A percentile compares a stretch with the other conserved stretches of the same genome.
phyloP scores from a whole-genome alignment of 2,113 vertebrate genomes.

The Thamnophis sirtalis region DNA sequence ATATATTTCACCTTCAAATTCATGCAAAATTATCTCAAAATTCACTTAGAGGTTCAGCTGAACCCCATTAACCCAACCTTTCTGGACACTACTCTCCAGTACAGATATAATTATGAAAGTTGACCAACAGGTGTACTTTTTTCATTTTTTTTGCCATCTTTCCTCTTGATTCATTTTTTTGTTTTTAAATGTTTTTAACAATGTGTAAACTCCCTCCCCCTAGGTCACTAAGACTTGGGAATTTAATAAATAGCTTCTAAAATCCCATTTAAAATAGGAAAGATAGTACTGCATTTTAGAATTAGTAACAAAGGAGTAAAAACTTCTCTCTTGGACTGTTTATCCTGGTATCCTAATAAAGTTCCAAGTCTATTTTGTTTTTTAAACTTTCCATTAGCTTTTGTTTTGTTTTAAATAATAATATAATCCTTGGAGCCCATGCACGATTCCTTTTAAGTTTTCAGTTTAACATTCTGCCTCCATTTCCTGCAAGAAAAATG shows the following conservation, averaged over 20 bases:
- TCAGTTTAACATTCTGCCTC: conserved; percentile 58
- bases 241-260: neutral
- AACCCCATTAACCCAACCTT: neutral
- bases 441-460: conserved; percentile 52
- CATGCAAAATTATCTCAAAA: neutral
- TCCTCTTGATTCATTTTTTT: neutral
- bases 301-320: conserved; percentile 24
- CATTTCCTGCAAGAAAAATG: conserved; percentile 60
- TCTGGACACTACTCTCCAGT: neutral
- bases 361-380: conserved; percentile 32
- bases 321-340: conserved; percentile 25
- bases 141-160: neutral
- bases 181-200: neutral
- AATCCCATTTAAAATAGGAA: neutral
- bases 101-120: neutral
- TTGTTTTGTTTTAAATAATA: conserved; percentile 49
- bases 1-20: neutral
- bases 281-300: neutral
- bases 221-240: neutral
- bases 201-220: neutral
- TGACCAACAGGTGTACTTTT: neutral
- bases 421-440: conserved; percentile 42
- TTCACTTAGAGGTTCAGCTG: neutral
- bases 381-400: conserved; percentile 44
- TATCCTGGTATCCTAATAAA: conserved; percentile 42